Conservation (phyloP, 2,888 invertebrate species). For the Napeogenes sylphis region DNA sequence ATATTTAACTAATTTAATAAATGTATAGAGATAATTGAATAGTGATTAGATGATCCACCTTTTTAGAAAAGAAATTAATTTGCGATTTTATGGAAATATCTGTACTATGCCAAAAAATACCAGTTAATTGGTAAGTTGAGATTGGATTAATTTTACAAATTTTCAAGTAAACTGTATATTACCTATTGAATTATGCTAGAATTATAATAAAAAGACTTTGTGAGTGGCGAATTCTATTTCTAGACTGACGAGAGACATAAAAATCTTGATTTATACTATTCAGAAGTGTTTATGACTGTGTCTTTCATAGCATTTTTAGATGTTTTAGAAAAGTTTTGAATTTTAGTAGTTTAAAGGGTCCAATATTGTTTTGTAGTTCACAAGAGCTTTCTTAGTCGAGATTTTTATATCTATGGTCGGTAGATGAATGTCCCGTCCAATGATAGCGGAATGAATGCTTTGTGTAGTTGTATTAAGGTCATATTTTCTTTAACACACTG, state of each 20-base stretch:
- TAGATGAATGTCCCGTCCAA: background rate
- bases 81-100: too few species aligned
- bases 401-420: slow-evolving; percentile 15
- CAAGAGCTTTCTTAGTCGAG: slow-evolving; percentile 9
- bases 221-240: background rate
- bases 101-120: too few species aligned
- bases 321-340: slow-evolving; percentile 21
- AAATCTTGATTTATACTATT: slow-evolving; percentile 13
- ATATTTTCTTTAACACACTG: background rate
- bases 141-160: too few species aligned
- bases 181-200: background rate
- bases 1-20: too few species aligned
- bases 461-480: background rate
- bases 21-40: too few species aligned
- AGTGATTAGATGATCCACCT: too few species aligned
- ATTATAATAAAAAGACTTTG: background rate
- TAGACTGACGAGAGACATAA: slow-evolving; percentile 10
- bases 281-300: slow-evolving; percentile 8
- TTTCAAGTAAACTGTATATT: background rate
- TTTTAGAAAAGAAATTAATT: too few species aligned
- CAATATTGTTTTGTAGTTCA: slow-evolving; percentile 11
- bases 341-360: slow-evolving; percentile 21
- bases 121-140: too few species aligned
- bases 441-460: slow-evolving; percentile 8
- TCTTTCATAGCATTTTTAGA: slow-evolving; percentile 23